Evolutionary conservation across 2,797 vertebrate species (phyloP).

Genomic region (Dermochelys coriacea): DNA sequence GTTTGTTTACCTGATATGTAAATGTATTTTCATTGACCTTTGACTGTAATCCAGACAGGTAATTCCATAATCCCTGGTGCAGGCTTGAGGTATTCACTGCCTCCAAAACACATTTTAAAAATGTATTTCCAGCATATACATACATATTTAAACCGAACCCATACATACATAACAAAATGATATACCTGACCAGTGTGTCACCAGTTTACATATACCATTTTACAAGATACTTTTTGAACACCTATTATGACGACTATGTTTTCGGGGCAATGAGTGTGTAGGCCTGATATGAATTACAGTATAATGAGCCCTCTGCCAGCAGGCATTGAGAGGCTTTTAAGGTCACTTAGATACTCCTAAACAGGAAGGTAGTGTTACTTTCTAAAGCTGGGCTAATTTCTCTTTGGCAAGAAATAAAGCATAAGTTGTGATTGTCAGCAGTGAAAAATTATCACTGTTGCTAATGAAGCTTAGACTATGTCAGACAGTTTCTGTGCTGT

Average conservation of each 20-base stretch:
- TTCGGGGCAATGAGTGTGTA: not conserved
- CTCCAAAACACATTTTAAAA: not conserved
- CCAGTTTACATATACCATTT: not conserved
- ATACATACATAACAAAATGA: not conserved
- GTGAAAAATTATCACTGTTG: not conserved
- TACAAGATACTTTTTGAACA: not conserved
- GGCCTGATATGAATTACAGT: not conserved
- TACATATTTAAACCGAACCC: not conserved
- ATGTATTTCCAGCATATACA: not conserved
- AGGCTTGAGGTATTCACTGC: not conserved
- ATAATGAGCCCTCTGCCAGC: not conserved
- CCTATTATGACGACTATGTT: not conserved
- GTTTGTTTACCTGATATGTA: not conserved
- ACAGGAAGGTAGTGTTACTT: not conserved
- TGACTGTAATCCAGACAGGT: too few species aligned
- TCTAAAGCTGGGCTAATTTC: not conserved
- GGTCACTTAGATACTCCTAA: not conserved
- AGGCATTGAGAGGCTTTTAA: not conserved
- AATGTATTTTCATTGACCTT: not conserved
- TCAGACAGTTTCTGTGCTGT: not conserved
- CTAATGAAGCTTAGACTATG: not conserved
- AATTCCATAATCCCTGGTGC: not conserved
- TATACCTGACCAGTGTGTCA: not conserved
- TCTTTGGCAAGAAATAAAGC: not conserved
- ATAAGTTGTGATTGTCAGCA: fast-evolving